Conservation (phyloP, 2,797 vertebrate genomes). For the Enteromius radiatus region DNA sequence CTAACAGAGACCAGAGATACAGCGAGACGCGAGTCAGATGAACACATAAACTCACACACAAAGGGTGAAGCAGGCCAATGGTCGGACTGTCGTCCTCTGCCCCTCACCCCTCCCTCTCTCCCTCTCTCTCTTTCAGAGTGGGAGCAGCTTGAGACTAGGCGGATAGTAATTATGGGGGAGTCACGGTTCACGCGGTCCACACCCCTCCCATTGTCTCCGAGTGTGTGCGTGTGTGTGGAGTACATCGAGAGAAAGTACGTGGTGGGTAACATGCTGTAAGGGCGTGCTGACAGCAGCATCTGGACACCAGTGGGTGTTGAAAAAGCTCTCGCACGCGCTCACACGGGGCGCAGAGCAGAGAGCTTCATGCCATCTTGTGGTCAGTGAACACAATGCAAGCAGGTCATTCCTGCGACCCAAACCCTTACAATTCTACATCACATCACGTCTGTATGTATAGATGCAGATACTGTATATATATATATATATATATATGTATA, state of each 20-base stretch:
- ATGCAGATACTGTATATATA: too few species aligned
- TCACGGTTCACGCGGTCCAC: conserved; percentile 57
- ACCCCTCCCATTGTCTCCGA: conserved; percentile 60
- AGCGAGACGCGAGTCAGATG: conserved; percentile 49
- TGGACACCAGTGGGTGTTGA: conserved; percentile 89
- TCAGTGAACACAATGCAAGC: conserved; percentile 61
- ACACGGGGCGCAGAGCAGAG: conserved; percentile 60
- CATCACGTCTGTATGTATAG: too few species aligned
- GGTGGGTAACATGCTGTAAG: conserved; percentile 89
- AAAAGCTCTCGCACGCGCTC: conserved; percentile 68
- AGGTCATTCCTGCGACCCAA: not conserved
- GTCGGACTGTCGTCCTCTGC: conserved; percentile 73
- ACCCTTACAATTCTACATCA: not conserved
- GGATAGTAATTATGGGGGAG: conserved; percentile 67
- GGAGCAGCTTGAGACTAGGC: conserved; percentile 64
- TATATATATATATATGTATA: too few species aligned
- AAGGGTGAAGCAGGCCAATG: conserved; percentile 71
- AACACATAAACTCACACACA: conserved; percentile 61
- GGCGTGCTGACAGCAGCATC: conserved; percentile 96
- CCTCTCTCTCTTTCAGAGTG: conserved; percentile 39
- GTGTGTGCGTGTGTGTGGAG: conserved; percentile 46
- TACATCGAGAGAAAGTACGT: conserved; percentile 56
- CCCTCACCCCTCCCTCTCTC: conserved; percentile 28
- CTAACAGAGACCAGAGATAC: conserved; percentile 54
- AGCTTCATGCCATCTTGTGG: conserved; percentile 75